A percentile compares a stretch with the other conserved stretches of the same genome.
Evolutionary conservation across 2,113 vertebrate genomes (phyloP).

Genomic region (Plotosus lineatus): DNA sequence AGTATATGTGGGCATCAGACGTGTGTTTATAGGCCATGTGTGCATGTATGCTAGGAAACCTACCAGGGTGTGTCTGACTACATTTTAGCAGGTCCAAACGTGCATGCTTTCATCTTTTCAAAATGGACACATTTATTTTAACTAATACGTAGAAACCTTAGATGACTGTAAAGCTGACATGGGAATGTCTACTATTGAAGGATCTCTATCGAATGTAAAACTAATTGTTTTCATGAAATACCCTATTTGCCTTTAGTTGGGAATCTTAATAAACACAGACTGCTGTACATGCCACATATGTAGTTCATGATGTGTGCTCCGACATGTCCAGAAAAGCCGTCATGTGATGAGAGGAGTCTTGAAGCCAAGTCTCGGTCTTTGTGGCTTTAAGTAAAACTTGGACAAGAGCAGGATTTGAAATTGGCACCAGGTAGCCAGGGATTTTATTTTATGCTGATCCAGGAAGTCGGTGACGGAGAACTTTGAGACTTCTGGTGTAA

Average conservation of each 20-base stretch:
- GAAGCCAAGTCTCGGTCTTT: not conserved
- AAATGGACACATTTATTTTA: not conserved
- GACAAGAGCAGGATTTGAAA: not conserved
- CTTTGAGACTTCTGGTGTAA: not conserved
- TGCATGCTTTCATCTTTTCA: slow-evolving; percentile 26
- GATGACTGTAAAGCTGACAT: too few species aligned
- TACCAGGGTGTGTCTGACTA: slow-evolving; percentile 31
- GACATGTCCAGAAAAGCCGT: too few species aligned
- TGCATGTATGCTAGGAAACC: slow-evolving; percentile 31
- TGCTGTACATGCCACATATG: too few species aligned
- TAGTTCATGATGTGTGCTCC: too few species aligned
- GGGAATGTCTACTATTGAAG: too few species aligned
- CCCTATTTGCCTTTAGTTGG: not conserved
- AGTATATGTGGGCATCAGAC: not conserved
- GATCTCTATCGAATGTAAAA: not conserved
- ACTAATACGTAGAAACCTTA: too few species aligned
- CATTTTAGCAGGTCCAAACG: slow-evolving; percentile 51
- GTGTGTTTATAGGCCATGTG: slow-evolving; percentile 3
- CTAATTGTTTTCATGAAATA: not conserved
- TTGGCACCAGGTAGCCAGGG: not conserved
- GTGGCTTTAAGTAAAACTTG: not conserved
- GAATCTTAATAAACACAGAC: too few species aligned
- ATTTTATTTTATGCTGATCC: not conserved
- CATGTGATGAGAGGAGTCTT: too few species aligned
- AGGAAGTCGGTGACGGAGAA: not conserved